phyloP scores from a whole-genome alignment of 2,113 vertebrate genomes.

The Neodontobutis hainanensis region DNA sequence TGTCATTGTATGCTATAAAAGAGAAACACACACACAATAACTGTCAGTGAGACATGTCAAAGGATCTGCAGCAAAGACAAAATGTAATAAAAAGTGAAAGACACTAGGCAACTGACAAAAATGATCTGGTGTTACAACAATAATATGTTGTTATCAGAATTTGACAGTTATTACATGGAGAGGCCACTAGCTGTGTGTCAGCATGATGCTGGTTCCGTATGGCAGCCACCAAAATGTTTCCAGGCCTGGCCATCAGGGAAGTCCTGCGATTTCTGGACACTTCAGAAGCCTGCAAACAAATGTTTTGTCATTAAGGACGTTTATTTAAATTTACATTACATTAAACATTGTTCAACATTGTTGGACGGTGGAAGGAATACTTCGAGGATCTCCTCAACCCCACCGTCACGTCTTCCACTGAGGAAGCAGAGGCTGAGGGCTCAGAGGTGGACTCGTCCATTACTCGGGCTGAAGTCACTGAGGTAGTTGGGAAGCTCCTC shows the following conservation, averaged over 20 bases:
- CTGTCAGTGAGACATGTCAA: background rate
- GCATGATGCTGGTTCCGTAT: constrained; percentile 90
- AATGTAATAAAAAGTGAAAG: background rate
- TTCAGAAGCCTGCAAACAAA: constrained; percentile 87
- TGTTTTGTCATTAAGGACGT: background rate
- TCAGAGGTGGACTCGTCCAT: no score
- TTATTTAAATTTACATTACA: background rate
- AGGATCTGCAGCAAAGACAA: no score
- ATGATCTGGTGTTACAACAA: no score
- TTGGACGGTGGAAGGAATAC: no score
- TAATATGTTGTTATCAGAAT: no score
- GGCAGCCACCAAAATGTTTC: constrained; percentile 89
- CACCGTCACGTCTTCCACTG: no score
- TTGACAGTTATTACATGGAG: constrained; percentile 54
- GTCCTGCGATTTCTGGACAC: constrained; percentile 92
- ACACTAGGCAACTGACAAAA: background rate
- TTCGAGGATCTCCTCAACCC: no score
- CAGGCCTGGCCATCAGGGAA: constrained; percentile 86
- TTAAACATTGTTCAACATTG: no score
- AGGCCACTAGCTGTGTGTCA: constrained; percentile 82
- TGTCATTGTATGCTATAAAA: constrained; percentile 97
- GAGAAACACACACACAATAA: background rate
- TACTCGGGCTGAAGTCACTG: no score
- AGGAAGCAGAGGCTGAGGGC: no score
- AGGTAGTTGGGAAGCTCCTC: no score